Evolutionary conservation across 1,140 invertebrate species (phyloP), one percentile per base, ranked within the genome.

Genomic region (Drosophila tropicalis): DNA sequence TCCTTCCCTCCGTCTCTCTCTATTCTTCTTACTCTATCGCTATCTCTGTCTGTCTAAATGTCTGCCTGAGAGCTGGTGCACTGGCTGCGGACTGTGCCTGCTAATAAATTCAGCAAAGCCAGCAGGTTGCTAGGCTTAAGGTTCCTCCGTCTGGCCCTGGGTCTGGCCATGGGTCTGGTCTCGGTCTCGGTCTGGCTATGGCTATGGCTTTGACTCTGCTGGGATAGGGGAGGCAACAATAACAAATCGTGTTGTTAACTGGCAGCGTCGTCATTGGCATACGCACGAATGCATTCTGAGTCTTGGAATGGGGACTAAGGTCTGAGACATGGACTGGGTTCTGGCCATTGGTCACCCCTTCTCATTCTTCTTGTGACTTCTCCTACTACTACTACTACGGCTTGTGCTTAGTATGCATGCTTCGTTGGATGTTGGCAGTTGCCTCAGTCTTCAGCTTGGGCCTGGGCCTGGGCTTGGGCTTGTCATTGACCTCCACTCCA

Each of bases 221-320:
- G 44, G 17, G 22, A 5, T 5, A 9, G n/a, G 9, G 9, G 62
- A 29, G 63, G 41, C 76, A 77, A 87, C 80, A 87, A 89, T 87
- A 87, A 87, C 84, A 87, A 87, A 87, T 87, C 84, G 84, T 87
- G 84, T 84, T 89, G 84, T 89, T 84, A 81, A 89, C 84, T 89
- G 84, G 76, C 76, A 74, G 47, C 72, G 75, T 85, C 82, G 81
- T 84, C 82, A 82, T 87, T 82, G 79, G 83, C 83, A 73, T 83
- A 86, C 83, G 83, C 83, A 86, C 83, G 83, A 83, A 83, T 83
- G 84, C 80, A 89, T 65, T 66, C 55, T 32, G 57, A 34, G 54
- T 22, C 64, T 70, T 62, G 61, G 60, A 47, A 12, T 54, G 40
- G 54, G 62, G 44, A 65, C 71, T 65, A 62, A 40, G 62, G 32